Evolutionary conservation across 2,797 vertebrate genomes (phyloP), one percentile per base, ranked within the genome.

Genomic region (Australoheros facetus): DNA sequence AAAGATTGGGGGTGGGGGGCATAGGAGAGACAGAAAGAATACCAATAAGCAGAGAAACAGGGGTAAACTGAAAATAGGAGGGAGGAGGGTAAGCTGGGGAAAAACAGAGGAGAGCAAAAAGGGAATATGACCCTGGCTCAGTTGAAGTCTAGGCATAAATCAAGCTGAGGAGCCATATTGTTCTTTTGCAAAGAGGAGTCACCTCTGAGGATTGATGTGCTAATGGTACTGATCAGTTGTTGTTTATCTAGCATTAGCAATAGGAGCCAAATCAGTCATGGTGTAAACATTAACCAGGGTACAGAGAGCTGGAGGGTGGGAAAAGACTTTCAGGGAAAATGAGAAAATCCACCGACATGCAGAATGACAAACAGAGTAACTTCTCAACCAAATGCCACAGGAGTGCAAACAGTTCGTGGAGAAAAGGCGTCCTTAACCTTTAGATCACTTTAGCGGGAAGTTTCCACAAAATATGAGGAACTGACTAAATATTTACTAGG

Each of bases 161-260:
- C 84, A 92, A 87, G 79, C 71, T 6, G 69, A 74, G 73, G 60
- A 53, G 80, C 60, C 83, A 89, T 90, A 90, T 71, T 87, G 91
- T 88, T 87, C 85, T 84, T 64, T 21, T 8, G 62, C 79, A 45
- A 85, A 75, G 81, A 37, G 11, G 34, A 51, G 75, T 73, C 30
- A 37, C 82, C 73, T 85, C 78, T 75, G 42, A 84, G 82, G 78
- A 76, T 77, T 79, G 78, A 85, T 91, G 87, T 85, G 90, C 84
- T 86, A 88, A 92, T 81, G 71, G 64, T 13, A 45, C 56, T 57
- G 81, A 90, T 93, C 88, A 85, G 58, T 80, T 92, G 87, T 88
- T 92, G 89, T 95, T 95, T 92, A 85, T 90, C 80, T 73, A 80
- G 62, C 85, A 79, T 92, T 91, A 90, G 85, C 56, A 74, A 73